Evolutionary conservation across 2,113 vertebrate species (phyloP).

Genomic region (Rissa tridactyla): DNA sequence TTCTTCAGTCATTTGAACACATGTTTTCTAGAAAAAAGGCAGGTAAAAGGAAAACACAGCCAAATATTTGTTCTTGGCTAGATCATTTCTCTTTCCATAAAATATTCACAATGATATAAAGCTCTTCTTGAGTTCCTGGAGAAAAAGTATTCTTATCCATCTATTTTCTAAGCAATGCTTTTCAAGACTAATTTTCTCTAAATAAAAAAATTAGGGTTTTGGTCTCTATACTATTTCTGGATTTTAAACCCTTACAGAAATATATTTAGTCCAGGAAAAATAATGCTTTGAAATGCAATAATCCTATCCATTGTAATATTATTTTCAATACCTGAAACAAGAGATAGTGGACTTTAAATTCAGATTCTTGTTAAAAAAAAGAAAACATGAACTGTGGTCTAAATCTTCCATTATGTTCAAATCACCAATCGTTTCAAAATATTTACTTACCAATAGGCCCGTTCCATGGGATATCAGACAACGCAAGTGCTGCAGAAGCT

Average conservation of each 20-base stretch:
- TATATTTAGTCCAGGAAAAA: neutral
- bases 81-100: neutral
- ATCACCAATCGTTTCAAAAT: neutral
- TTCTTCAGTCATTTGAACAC: neutral
- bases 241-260: neutral
- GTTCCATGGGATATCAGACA: conserved; percentile 98
- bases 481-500: conserved; percentile 92
- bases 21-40: neutral
- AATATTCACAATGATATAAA: neutral
- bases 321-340: neutral
- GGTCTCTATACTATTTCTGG: neutral
- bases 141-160: neutral
- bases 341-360: neutral
- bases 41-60: neutral
- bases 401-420: neutral
- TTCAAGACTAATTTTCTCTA: neutral
- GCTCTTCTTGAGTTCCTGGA: neutral
- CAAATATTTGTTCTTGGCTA: neutral
- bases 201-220: neutral
- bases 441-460: conserved; percentile 88
- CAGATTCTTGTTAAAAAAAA: neutral
- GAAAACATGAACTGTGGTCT: neutral
- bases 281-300: neutral
- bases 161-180: neutral
- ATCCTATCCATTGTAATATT: neutral